Evolutionary conservation across 2,888 invertebrate species (phyloP).

Genomic region (Ectemnius cavifrons): DNA sequence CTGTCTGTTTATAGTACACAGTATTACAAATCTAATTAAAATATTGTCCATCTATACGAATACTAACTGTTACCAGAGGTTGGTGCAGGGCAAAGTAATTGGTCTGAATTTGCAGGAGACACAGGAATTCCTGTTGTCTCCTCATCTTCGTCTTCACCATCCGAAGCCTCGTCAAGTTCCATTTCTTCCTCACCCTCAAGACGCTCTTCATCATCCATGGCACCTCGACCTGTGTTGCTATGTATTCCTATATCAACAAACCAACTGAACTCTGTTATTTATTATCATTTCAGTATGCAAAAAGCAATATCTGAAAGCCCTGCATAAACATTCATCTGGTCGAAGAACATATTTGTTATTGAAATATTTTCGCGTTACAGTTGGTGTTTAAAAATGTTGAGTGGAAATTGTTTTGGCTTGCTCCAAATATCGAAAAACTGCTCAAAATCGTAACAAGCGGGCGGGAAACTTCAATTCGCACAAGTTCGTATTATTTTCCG

Average conservation of each 20-base stretch:
- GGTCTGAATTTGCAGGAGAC: conserved; percentile 78
- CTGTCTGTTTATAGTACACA: conserved; percentile 19
- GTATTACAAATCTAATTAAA: conserved; percentile 45
- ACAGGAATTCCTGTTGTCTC: conserved; percentile 80
- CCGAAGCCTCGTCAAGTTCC: conserved; percentile 87
- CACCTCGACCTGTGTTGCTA: conserved; percentile 62
- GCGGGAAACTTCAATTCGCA: too few species aligned
- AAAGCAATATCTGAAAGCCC: too few species aligned
- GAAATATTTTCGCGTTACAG: too few species aligned
- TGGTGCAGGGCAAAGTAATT: conserved; percentile 71
- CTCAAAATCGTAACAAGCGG: too few species aligned
- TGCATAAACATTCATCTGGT: too few species aligned
- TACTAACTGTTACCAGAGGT: conserved; percentile 66
- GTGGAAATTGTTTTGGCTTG: too few species aligned
- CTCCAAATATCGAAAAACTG: too few species aligned
- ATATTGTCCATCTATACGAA: not conserved
- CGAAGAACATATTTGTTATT: too few species aligned
- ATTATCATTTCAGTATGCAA: not conserved
- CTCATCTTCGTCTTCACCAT: conserved; percentile 86
- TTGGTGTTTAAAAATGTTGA: too few species aligned
- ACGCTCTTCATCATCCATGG: conserved; percentile 77
- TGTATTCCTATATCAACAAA: conserved; percentile 29
- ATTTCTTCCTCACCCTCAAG: conserved; percentile 82
- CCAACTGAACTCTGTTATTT: not conserved
- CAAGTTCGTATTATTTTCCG: not conserved